Percentiles rank a stretch among this genome's conserved stretches.
Conservation (phyloP, 2,888 invertebrate genomes). For the Agonopterix arenella region DNA sequence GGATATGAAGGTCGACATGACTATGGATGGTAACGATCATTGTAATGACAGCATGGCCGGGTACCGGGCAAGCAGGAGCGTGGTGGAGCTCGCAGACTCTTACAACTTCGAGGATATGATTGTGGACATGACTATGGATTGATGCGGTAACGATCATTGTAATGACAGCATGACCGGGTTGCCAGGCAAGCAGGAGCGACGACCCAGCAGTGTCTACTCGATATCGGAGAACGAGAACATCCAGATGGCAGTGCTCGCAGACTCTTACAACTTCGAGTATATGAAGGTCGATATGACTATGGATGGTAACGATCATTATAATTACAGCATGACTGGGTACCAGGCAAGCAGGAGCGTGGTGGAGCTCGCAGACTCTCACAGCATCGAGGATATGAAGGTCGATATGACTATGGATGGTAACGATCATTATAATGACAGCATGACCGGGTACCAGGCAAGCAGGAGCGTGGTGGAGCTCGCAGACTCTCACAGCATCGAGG, state of each 20-base stretch:
- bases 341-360: too few species aligned
- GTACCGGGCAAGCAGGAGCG: too few species aligned
- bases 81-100: conserved; percentile 53
- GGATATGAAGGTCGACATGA: conserved; percentile 69
- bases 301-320: conserved; percentile 57
- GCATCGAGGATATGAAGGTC: conserved; percentile 67
- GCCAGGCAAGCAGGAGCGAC: too few species aligned
- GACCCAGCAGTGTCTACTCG: not conserved
- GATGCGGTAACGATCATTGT: conserved; percentile 15
- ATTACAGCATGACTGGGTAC: too few species aligned
- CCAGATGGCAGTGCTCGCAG: conserved; percentile 66
- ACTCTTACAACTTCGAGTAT: conserved; percentile 65
- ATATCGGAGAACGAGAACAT: conserved; percentile 21
- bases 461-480: too few species aligned
- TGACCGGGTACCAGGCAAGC: too few species aligned
- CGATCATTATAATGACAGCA: too few species aligned
- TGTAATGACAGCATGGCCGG: too few species aligned
- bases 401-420: conserved; percentile 76
- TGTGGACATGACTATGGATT: conserved; percentile 74
- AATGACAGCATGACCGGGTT: too few species aligned
- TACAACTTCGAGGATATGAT: conserved; percentile 71
- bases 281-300: conserved; percentile 72
- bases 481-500: conserved; percentile 53
- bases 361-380: conserved; percentile 25
- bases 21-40: conserved; percentile 66